Conservation (phyloP, 2,113 vertebrate species). For the Gymnarchus niloticus region DNA sequence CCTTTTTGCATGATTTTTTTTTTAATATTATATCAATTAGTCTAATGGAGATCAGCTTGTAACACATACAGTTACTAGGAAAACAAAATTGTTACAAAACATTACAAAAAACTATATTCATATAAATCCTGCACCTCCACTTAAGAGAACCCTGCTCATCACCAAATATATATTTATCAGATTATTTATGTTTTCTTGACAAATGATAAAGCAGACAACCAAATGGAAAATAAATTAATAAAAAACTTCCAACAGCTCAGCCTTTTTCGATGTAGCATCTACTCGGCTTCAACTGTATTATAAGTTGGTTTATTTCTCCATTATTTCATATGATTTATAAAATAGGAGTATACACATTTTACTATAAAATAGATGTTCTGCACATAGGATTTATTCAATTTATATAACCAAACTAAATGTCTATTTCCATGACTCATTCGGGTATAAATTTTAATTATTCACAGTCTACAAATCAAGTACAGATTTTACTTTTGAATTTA, state of each 20-base stretch:
- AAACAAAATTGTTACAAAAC: slow-evolving; percentile 95
- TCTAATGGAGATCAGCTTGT: slow-evolving; percentile 82
- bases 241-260: slow-evolving; percentile 38
- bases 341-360: slow-evolving; percentile 62
- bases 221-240: slow-evolving; percentile 39
- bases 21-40: slow-evolving; percentile 69
- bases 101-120: slow-evolving; percentile 98
- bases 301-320: slow-evolving; percentile 41
- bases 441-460: slow-evolving; percentile 37
- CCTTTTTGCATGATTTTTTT: slow-evolving; percentile 51
- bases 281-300: neutral
- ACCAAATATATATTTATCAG: slow-evolving; percentile 57
- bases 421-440: slow-evolving; percentile 49
- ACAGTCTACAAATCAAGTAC: slow-evolving; percentile 34
- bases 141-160: slow-evolving; percentile 80
- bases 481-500: slow-evolving; percentile 5
- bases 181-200: slow-evolving; percentile 37
- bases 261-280: slow-evolving; percentile 31
- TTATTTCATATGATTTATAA: slow-evolving; percentile 60
- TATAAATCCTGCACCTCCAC: slow-evolving; percentile 96
- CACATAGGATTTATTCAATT: slow-evolving; percentile 55
- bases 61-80: slow-evolving; percentile 91
- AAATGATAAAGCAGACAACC: slow-evolving; percentile 49
- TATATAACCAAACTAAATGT: slow-evolving; percentile 51
- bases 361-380: slow-evolving; percentile 54